Conservation (phyloP, 1,140 invertebrate species). For the Drosophila santomea region DNA sequence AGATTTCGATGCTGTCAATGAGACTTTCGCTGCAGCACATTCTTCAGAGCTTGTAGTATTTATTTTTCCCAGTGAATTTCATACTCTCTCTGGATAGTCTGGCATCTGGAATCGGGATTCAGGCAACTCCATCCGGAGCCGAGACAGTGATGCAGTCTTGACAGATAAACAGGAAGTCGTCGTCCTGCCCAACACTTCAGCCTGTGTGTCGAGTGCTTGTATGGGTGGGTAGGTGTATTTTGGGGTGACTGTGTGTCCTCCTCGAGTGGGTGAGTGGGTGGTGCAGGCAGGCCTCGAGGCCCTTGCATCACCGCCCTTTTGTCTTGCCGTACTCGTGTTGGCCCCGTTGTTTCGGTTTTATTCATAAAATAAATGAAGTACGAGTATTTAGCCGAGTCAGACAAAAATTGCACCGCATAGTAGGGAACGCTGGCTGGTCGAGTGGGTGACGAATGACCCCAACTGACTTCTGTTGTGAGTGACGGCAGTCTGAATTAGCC, state of each 20-base stretch:
- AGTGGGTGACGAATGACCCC: constrained; percentile 43
- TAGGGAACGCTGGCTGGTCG: not conserved
- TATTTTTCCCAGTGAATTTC: constrained; percentile 11
- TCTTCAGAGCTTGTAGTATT: not conserved
- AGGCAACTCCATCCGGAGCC: constrained; percentile 35
- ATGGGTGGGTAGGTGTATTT: constrained; percentile 23
- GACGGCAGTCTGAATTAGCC: constrained; percentile 46
- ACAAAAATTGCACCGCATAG: constrained; percentile 37
- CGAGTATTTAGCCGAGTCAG: constrained; percentile 69
- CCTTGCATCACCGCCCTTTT: constrained; percentile 56
- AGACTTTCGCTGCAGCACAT: too few species aligned
- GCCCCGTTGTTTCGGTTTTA: constrained; percentile 59
- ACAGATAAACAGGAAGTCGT: constrained; percentile 82
- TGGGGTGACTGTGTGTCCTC: constrained; percentile 21
- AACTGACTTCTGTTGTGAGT: constrained; percentile 44
- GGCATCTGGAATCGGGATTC: constrained; percentile 37
- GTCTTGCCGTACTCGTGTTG: constrained; percentile 44
- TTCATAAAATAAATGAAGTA: constrained; percentile 81
- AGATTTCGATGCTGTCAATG: too few species aligned
- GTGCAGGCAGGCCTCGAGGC: constrained; percentile 16
- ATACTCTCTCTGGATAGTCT: constrained; percentile 15
- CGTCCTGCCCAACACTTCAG: constrained; percentile 73
- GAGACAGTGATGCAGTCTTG: constrained; percentile 66
- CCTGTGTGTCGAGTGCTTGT: constrained; percentile 70
- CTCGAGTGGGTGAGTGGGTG: constrained; percentile 37